Conservation (phyloP, 92 coral and sea anemone species). For the Epizoanthus illoricatus region DNA sequence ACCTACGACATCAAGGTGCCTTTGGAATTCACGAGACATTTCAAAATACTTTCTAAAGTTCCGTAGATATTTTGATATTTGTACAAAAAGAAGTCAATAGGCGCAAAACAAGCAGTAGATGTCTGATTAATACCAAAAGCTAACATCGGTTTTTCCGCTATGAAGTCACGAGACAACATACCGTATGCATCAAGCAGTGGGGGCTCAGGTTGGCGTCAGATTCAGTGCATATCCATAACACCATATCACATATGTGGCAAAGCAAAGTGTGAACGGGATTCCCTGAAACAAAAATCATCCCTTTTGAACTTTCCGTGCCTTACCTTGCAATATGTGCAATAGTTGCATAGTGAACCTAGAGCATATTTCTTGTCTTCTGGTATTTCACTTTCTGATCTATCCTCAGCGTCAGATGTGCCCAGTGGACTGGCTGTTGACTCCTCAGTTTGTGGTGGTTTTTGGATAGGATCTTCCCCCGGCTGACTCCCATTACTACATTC, state of each 20-base stretch:
- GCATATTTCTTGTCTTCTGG: conserved; percentile 63
- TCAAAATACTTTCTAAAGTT: too few species aligned
- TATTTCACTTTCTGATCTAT: conserved; percentile 27
- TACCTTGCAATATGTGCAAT: conserved; percentile 94
- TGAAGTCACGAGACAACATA: too few species aligned
- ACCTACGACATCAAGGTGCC: too few species aligned
- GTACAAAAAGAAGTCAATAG: too few species aligned
- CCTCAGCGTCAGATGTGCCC: conserved; percentile 38
- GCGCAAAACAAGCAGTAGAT: too few species aligned
- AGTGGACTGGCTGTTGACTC: neutral
- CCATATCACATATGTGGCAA: neutral
- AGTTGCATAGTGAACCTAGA: conserved; percentile 79
- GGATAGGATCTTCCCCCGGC: conserved; percentile 10
- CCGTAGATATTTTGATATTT: too few species aligned
- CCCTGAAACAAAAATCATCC: neutral
- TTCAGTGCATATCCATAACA: too few species aligned
- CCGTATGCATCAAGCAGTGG: too few species aligned
- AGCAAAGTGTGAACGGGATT: neutral
- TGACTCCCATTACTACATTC: neutral
- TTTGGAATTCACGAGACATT: too few species aligned
- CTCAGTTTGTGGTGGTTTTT: conserved; percentile 17
- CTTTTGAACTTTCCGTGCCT: neutral
- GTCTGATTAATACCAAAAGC: too few species aligned
- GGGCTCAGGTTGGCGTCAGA: too few species aligned
- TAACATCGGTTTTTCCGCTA: too few species aligned